A percentile compares a stretch with the other conserved stretches of the same genome.
Evolutionary conservation across 2,113 vertebrate species (phyloP).

Genomic region (Heterochromis multidens): DNA sequence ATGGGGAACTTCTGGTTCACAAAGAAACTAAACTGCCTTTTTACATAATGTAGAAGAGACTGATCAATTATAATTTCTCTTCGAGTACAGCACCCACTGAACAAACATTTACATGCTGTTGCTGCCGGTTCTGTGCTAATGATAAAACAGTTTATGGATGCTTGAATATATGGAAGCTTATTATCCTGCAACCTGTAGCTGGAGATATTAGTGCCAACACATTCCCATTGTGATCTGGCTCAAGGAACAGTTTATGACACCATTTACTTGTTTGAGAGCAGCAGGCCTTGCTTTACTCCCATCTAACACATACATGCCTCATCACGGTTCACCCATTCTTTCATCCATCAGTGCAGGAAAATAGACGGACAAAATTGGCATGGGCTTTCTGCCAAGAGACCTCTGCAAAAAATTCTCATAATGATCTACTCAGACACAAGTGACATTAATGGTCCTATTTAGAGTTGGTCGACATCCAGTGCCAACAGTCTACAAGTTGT

Average conservation of each 20-base stretch:
- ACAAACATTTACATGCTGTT: constrained; percentile 16
- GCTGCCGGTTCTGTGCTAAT: not conserved
- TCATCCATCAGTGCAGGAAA: constrained; percentile 20
- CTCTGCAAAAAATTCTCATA: constrained; percentile 36
- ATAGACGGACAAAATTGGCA: constrained; percentile 42
- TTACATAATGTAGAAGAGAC: not conserved
- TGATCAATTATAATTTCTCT: not conserved
- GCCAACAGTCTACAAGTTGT: constrained; percentile 7
- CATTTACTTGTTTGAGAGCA: constrained; percentile 20
- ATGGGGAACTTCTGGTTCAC: not conserved
- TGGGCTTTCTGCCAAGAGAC: constrained; percentile 42
- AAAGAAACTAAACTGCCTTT: not conserved
- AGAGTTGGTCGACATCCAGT: constrained; percentile 32
- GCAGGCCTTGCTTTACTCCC: not conserved
- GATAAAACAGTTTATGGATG: constrained; percentile 11
- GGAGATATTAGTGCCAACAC: not conserved
- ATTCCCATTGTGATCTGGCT: not conserved
- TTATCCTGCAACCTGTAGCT: constrained; percentile 19
- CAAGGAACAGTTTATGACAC: not conserved
- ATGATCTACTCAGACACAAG: constrained; percentile 54
- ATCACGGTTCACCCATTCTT: constrained; percentile 13
- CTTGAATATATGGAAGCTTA: not conserved
- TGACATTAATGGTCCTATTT: constrained; percentile 58
- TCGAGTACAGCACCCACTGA: not conserved
- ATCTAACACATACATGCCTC: not conserved